These are phyloP conservation scores for Falco novaeseelandiae DNA, from an alignment of 2,797 vertebrate genomes.

Conservation along the genomic window DNA sequence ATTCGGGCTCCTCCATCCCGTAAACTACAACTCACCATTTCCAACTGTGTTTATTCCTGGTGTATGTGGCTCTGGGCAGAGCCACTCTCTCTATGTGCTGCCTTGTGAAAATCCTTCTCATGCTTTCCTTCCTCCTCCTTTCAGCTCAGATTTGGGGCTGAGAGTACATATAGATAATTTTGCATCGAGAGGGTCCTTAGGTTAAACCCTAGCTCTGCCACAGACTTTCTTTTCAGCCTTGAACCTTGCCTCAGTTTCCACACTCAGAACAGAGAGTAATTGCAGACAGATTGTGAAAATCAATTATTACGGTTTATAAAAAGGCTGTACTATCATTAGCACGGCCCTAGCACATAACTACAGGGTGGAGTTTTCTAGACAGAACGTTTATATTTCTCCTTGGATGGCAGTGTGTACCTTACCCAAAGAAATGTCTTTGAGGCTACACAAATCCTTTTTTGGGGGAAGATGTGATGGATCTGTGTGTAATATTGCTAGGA, in stretches of 20 bases:
- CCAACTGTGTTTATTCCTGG: not conserved
- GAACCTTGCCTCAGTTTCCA: slow-evolving; percentile 18
- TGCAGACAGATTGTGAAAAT: not conserved
- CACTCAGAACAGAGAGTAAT: not conserved
- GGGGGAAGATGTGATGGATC: not conserved
- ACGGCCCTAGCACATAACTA: not conserved
- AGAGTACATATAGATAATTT: not conserved
- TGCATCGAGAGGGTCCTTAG: not conserved
- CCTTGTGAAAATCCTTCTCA: accelerated
- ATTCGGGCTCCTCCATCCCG: not conserved
- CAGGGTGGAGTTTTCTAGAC: not conserved
- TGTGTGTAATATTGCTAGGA: not conserved
- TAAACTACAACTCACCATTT: not conserved
- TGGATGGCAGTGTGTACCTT: not conserved
- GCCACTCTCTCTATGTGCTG: not conserved
- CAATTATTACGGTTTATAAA: not conserved
- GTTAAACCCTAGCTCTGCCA: not conserved
- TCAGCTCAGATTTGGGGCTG: not conserved
- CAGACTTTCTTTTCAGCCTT: not conserved
- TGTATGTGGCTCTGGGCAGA: not conserved
- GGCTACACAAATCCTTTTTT: not conserved
- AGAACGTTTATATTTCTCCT: not conserved
- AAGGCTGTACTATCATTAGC: not conserved
- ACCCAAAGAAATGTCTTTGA: not conserved
- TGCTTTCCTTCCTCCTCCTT: not conserved